Percentiles rank a stretch among this genome's conserved stretches.
Evolutionary conservation across 2,888 invertebrate species (phyloP).

Genomic region (Ceramica pisi): DNA sequence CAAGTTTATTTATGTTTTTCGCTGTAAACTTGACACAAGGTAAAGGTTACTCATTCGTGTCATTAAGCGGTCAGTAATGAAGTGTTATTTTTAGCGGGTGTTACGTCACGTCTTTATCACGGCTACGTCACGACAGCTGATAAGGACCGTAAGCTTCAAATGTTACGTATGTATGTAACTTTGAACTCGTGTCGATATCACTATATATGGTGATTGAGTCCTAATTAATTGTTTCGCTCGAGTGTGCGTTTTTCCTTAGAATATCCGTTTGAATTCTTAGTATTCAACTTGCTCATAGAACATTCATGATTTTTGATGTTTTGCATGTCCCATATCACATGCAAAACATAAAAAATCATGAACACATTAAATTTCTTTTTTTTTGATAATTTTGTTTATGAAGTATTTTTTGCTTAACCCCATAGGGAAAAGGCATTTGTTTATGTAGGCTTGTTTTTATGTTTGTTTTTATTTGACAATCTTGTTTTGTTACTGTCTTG

Average conservation of each 20-base stretch:
- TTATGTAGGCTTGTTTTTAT: not conserved
- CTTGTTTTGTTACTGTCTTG: too few relatives aligned
- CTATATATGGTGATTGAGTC: not conserved
- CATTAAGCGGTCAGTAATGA: conserved; percentile 63
- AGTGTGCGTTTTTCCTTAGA: conserved; percentile 4
- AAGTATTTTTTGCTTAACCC: not conserved
- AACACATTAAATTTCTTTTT: too few relatives aligned
- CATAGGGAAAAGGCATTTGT: not conserved
- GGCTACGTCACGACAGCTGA: conserved; percentile 61
- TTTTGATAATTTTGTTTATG: not conserved
- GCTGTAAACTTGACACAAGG: conserved; percentile 59
- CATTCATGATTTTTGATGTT: not conserved
- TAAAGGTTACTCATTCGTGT: conserved; percentile 61
- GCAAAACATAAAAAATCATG: too few relatives aligned
- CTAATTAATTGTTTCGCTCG: conserved; percentile 8
- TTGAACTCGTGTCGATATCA: conserved; percentile 29
- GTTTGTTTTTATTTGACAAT: not conserved
- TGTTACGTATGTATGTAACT: conserved; percentile 35
- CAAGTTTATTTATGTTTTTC: conserved; percentile 22
- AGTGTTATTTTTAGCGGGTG: conserved; percentile 58
- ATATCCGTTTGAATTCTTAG: not conserved
- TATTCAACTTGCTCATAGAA: not conserved
- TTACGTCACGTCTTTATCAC: conserved; percentile 63
- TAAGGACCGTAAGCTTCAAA: conserved; percentile 40
- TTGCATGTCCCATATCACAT: too few relatives aligned